Percentiles rank a stretch among this genome's conserved stretches.
phyloP scores from a whole-genome alignment of 2,113 vertebrate species.

The Morone chrysops region DNA sequence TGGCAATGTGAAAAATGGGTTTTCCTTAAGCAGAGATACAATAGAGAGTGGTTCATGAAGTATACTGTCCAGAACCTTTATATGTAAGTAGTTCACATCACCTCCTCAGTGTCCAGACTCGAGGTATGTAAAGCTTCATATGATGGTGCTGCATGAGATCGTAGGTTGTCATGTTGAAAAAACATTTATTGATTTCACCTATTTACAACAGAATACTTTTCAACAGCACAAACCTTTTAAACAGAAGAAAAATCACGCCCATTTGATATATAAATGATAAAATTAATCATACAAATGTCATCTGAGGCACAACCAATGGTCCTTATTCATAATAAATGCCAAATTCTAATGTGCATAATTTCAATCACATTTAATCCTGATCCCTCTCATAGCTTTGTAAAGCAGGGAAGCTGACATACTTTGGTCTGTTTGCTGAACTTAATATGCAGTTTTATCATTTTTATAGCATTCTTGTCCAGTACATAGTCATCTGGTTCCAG shows the following conservation, averaged over 20 bases:
- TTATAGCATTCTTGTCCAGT: slow-evolving; percentile 3
- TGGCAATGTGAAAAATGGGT: slow-evolving; percentile 35
- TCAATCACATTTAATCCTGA: slow-evolving; percentile 16
- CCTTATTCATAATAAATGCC: slow-evolving; percentile 18
- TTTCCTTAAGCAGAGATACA: slow-evolving; percentile 23
- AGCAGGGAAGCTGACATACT: slow-evolving; percentile 18
- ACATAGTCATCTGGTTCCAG: background rate
- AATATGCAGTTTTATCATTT: background rate
- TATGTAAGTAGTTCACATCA: background rate
- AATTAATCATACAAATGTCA: slow-evolving; percentile 56
- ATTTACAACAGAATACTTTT: slow-evolving; percentile 54
- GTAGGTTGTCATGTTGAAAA: slow-evolving; percentile 22
- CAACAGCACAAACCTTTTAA: slow-evolving; percentile 5
- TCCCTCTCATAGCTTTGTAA: slow-evolving; percentile 4
- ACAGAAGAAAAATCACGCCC: slow-evolving; percentile 42
- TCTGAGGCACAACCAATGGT: slow-evolving; percentile 65
- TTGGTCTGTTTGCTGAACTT: slow-evolving; percentile 55
- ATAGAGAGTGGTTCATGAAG: no score
- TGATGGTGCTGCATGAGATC: background rate
- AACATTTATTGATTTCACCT: slow-evolving; percentile 62
- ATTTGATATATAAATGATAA: slow-evolving; percentile 52
- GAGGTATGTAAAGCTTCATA: background rate
- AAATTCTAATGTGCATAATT: slow-evolving; percentile 19
- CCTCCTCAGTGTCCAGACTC: background rate
- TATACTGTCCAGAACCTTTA: background rate